Conservation (phyloP, 2,113 vertebrate species). For the Tursiops truncatus region DNA sequence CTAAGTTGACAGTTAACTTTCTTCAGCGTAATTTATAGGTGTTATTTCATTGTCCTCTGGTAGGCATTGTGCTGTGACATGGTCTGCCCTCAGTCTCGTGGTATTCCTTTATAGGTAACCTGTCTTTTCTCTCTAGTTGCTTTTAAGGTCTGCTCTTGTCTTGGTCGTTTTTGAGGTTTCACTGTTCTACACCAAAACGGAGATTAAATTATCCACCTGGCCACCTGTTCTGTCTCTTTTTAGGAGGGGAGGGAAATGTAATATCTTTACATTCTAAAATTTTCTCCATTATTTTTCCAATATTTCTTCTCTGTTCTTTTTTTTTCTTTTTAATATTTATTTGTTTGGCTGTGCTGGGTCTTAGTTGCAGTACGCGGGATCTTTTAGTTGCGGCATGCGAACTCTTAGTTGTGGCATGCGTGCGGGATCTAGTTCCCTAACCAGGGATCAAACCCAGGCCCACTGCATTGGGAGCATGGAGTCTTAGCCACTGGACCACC, state of each 20-base stretch:
- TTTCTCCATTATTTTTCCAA: not conserved
- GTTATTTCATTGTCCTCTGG: not conserved
- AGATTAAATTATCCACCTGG: not conserved
- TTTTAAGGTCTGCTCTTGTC: not conserved
- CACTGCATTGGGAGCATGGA: no score
- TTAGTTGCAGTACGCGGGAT: no score
- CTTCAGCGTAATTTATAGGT: not conserved
- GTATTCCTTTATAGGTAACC: not conserved
- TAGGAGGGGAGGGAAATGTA: not conserved
- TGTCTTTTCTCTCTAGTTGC: not conserved
- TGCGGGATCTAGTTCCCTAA: no score
- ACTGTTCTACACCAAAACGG: not conserved
- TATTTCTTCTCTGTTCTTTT: not conserved
- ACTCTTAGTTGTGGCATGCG: no score
- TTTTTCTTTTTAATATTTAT: no score
- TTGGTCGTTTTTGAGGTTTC: not conserved
- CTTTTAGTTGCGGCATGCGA: no score
- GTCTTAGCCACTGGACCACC: no score
- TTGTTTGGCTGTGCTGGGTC: no score
- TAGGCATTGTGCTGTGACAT: not conserved
- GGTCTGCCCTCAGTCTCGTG: not conserved
- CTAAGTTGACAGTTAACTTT: no score
- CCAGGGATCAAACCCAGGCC: no score
- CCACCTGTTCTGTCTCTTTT: not conserved
- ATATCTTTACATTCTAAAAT: not conserved